A percentile compares a stretch with the other conserved stretches of the same genome.
phyloP scores from a whole-genome alignment of 2,888 invertebrate genomes.

The Drosophila acutilabella region DNA sequence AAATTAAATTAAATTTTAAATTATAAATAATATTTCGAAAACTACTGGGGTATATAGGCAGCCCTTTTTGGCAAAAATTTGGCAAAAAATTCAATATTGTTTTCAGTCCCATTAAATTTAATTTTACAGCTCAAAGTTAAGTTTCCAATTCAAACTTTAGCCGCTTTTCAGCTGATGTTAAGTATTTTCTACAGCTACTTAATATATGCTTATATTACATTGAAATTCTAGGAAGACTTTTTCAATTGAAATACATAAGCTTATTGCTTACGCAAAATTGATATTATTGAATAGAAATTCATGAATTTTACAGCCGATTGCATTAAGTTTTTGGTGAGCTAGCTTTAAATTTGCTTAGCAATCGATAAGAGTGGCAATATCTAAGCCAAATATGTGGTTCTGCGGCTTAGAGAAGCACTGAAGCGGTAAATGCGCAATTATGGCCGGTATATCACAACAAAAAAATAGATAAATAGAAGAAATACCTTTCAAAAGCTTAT shows the following conservation, averaged over 20 bases:
- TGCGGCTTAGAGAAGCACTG: conserved; percentile 49
- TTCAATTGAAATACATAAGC: not conserved
- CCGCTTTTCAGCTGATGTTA: no score
- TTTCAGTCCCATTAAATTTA: not conserved
- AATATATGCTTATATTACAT: not conserved
- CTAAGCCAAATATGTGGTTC: conserved; percentile 21
- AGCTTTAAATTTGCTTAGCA: conserved; percentile 48
- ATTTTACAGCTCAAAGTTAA: not conserved
- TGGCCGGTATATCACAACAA: conserved; percentile 29
- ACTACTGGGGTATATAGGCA: no score
- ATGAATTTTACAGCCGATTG: not conserved
- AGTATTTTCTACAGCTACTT: not conserved
- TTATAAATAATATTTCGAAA: no score
- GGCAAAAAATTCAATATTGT: not conserved
- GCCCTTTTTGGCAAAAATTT: no score
- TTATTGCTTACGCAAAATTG: not conserved
- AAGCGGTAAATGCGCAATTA: conserved; percentile 74
- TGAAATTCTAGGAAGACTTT: not conserved
- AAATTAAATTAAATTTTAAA: no score
- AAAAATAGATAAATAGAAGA: not conserved
- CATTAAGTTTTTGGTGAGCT: not conserved
- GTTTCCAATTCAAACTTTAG: not conserved
- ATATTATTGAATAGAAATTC: not conserved
- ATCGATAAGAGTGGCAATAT: conserved; percentile 56
- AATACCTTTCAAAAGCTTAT: conserved; percentile 43